A percentile compares a stretch with the other conserved stretches of the same genome.
Conservation (phyloP, 2,888 invertebrate genomes). For the Malthinus flaveolus region DNA sequence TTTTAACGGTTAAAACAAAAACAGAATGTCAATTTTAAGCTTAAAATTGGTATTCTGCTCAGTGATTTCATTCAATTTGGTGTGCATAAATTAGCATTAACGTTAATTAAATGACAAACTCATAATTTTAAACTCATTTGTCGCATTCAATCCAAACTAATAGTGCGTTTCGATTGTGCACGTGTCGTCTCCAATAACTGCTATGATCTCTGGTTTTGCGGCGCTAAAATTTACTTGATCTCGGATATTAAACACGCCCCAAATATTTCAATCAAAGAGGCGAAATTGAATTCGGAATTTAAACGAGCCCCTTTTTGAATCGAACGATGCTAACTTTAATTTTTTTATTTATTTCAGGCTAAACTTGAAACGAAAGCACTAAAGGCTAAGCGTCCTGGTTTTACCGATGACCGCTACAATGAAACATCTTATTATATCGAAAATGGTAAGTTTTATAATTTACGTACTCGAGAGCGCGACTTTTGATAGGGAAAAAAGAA, state of each 20-base stretch:
- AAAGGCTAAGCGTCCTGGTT: conserved; percentile 88
- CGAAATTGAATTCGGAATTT: too few relatives aligned
- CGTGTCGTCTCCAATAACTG: not conserved
- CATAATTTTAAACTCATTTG: too few relatives aligned
- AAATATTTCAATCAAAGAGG: not conserved
- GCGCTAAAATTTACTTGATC: not conserved
- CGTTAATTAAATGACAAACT: too few relatives aligned
- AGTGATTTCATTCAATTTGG: too few relatives aligned
- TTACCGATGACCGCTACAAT: conserved; percentile 90
- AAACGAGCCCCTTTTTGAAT: not conserved
- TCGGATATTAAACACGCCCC: not conserved
- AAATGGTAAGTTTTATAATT: conserved; percentile 71
- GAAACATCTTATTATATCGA: conserved; percentile 95
- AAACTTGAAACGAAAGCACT: conserved; percentile 89
- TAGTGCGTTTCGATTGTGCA: too few relatives aligned
- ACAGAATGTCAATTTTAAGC: too few relatives aligned
- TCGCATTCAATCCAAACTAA: too few relatives aligned
- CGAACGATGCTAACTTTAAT: not conserved
- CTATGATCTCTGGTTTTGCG: not conserved
- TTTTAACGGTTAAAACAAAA: too few relatives aligned
- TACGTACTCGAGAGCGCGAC: too few relatives aligned
- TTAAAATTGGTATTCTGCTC: too few relatives aligned
- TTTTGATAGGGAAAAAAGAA: too few relatives aligned
- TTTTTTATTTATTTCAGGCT: conserved; percentile 66
- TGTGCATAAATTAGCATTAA: too few relatives aligned